Evolutionary conservation across 1,140 invertebrate genomes (phyloP).

Genomic region (Drosophila sp.): DNA sequence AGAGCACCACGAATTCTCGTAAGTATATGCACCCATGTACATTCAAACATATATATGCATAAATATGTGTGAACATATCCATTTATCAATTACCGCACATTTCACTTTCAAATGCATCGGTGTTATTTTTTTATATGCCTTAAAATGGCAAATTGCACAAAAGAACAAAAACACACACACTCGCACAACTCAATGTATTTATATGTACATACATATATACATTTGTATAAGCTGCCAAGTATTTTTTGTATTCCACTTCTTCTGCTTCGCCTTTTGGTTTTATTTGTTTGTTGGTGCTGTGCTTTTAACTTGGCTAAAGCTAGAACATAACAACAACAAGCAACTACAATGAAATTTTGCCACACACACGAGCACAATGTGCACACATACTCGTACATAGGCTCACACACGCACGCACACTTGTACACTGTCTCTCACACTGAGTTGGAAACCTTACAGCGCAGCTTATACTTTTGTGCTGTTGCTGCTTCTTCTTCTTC

Average conservation of each 20-base stretch:
- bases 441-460: constrained; percentile 73
- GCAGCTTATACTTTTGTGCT: constrained; percentile 71
- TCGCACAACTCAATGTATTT: constrained; percentile 10
- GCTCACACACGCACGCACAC: constrained; percentile 21
- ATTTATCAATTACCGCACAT: constrained; percentile 26
- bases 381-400: constrained; percentile 12
- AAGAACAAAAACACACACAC: constrained; percentile 52
- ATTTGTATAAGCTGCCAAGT: constrained; percentile 16
- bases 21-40: neutral
- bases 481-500: constrained; percentile 68
- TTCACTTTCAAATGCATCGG: constrained; percentile 69
- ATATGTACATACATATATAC: no score
- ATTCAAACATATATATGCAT: constrained; percentile 14
- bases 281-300: constrained; percentile 44
- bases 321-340: constrained; percentile 78
- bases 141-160: constrained; percentile 72
- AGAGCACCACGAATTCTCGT: constrained; percentile 23
- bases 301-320: constrained; percentile 78
- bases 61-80: constrained; percentile 7
- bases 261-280: constrained; percentile 51
- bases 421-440: constrained; percentile 40
- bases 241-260: constrained; percentile 50
- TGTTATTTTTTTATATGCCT: constrained; percentile 44
- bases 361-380: constrained; percentile 45
- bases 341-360: constrained; percentile 64